Percentiles rank a stretch among this genome's conserved stretches.
Conservation (phyloP, 2,888 invertebrate genomes). For the Caenorhabditis sp. region DNA sequence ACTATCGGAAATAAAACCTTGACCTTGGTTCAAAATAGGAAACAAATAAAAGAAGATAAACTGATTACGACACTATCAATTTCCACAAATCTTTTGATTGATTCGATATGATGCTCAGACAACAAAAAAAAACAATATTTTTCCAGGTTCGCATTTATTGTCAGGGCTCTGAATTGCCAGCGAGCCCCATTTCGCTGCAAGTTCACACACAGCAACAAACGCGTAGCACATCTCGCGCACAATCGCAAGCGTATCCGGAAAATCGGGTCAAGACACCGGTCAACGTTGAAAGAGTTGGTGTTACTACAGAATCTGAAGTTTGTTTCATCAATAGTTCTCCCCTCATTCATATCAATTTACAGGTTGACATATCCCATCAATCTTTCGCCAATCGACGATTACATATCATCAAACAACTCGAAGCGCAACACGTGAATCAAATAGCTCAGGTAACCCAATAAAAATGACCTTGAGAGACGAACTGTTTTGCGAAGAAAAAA, state of each 20-base stretch:
- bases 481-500: neutral
- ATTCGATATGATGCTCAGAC: slow-evolving; percentile 2
- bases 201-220: slow-evolving; percentile 58
- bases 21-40: neutral
- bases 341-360: too few species aligned
- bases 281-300: slow-evolving; percentile 12
- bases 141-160: slow-evolving; percentile 69
- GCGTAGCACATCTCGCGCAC: slow-evolving; percentile 37
- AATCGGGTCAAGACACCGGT: slow-evolving; percentile 29
- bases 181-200: slow-evolving; percentile 63
- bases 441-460: slow-evolving; percentile 32
- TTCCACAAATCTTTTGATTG: neutral
- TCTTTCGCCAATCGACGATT: slow-evolving; percentile 55
- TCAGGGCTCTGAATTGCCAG: slow-evolving; percentile 62
- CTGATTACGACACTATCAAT: slow-evolving; percentile 15
- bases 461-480: neutral
- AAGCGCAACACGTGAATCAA: slow-evolving; percentile 47
- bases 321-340: too few species aligned
- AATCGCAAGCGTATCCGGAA: slow-evolving; percentile 36
- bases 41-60: slow-evolving; percentile 11
- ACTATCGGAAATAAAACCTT: neutral
- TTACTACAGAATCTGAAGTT: slow-evolving; percentile 33
- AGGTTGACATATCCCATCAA: slow-evolving; percentile 53
- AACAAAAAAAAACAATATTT: too few species aligned
- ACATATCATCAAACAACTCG: slow-evolving; percentile 56